Evolutionary conservation across 2,888 invertebrate genomes (phyloP).

Genomic region (Aphidoletes aphidimyza): DNA sequence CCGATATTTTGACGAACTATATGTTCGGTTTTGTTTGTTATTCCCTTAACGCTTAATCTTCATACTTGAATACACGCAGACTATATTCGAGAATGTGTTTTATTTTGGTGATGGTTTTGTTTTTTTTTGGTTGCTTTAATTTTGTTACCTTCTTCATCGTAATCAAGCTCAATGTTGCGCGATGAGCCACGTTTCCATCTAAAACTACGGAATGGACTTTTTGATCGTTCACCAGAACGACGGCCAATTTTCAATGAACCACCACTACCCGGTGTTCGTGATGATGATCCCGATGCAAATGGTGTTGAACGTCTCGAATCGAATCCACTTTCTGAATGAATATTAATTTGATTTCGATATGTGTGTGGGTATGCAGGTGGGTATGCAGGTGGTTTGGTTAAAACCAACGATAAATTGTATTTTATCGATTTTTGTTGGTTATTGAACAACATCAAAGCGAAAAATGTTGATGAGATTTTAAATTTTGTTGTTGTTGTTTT

Average conservation of each 20-base stretch:
- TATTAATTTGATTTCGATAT: neutral
- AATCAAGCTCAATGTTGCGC: conserved; percentile 78
- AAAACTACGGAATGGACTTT: conserved; percentile 94
- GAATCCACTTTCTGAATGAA: conserved; percentile 36
- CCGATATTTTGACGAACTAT: too few relatives aligned
- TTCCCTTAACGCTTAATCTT: too few relatives aligned
- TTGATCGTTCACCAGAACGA: conserved; percentile 76
- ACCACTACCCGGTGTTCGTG: conserved; percentile 62
- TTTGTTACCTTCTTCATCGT: conserved; percentile 72
- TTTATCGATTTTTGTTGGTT: conserved; percentile 19
- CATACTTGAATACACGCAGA: too few relatives aligned
- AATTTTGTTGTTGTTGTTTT: too few relatives aligned
- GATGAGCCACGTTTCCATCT: conserved; percentile 86
- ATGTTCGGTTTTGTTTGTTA: too few relatives aligned
- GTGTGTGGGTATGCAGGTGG: neutral
- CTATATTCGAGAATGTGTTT: too few relatives aligned
- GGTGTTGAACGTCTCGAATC: conserved; percentile 55
- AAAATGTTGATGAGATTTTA: neutral
- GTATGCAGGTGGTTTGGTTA: neutral
- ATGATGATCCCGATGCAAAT: conserved; percentile 46
- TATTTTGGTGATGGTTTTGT: neutral
- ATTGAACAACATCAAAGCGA: neutral
- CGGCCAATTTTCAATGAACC: conserved; percentile 65
- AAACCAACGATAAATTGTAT: neutral
- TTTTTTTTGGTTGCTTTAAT: neutral